Base-by-base conservation (phyloP, 2,888 invertebrate genomes). In the Tiphia femorata region DNA sequence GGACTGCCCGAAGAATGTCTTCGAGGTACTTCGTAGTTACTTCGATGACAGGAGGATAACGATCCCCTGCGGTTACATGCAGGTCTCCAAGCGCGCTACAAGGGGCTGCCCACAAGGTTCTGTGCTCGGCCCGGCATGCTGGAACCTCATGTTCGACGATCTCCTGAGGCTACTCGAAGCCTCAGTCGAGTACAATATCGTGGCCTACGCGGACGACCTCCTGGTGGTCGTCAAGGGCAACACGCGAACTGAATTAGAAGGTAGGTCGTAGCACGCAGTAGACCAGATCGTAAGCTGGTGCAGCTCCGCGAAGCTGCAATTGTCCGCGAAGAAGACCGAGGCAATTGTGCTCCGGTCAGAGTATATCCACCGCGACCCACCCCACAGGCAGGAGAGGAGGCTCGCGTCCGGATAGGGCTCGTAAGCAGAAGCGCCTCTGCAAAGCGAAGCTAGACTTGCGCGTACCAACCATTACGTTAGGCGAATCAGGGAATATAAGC, bases 201-300 rank as follows among this genome's bases (percentile, higher is more conserved):
- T 63, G 0, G 64, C 62, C 0, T 66, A 65, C 30, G 62, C 66
- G 6, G 66, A 67, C 25, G 67, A 70, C 37, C 21, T 47, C 3
- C 16, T 56, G 0, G 49, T 64, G 0, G 0, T 62, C 0, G n/a
- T 64, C 0, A n/a, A 25, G 7, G 64, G 56, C 0, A 33, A 57
- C 6, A 47, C 58, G 0, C 41, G 40, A 10, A n/a, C 0, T 5
- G 19, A 48, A 12, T 0, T 65, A 0, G 42, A 54, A 27, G 4
- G 8, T 0, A 12, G 20, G 19, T 49, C 30, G 1, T 33, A 49
- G 10, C 0, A n/a, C 3, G 47, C 33, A 3, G 46, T 49, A 6
- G n/a, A 49, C 7, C 23, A 33, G 3, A 38, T 56, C 0, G 3
- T 12, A 0, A 2, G 0, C 1, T 58, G 55, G 52, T 58, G 58